These are phyloP conservation scores for Kryphioiulus occultus DNA, from an alignment of 2,888 invertebrate genomes.

Conservation along the genomic window DNA sequence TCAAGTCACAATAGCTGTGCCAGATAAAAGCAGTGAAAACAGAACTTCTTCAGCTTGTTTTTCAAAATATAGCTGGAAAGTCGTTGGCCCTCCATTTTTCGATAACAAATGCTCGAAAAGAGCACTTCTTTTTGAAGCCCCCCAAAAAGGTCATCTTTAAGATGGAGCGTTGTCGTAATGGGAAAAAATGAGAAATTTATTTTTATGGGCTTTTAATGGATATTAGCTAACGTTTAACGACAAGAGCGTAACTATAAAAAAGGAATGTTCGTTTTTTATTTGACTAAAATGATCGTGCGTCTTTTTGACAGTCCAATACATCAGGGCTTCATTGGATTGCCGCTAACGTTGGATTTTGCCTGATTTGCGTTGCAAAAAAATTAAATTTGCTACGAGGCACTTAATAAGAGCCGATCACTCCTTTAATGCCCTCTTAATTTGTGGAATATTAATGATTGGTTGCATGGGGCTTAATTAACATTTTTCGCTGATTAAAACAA, in stretches of 20 bases:
- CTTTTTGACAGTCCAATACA: conserved; percentile 26
- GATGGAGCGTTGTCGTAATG: background rate
- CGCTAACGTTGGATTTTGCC: background rate
- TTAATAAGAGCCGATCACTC: background rate
- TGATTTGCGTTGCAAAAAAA: background rate
- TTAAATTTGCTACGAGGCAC: background rate
- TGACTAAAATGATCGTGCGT: background rate
- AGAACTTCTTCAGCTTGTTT: background rate
- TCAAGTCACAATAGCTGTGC: background rate
- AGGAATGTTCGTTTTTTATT: conserved; percentile 24
- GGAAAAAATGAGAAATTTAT: background rate
- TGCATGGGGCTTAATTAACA: background rate
- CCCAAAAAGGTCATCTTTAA: background rate
- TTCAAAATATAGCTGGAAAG: background rate
- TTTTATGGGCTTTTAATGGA: conserved; percentile 31
- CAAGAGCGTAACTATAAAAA: conserved; percentile 10
- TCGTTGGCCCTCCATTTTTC: background rate
- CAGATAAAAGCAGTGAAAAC: background rate
- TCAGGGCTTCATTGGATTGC: background rate
- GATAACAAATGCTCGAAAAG: background rate
- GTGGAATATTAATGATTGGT: conserved; percentile 1
- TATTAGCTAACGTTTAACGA: conserved; percentile 36
- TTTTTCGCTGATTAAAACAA: background rate
- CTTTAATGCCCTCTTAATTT: background rate
- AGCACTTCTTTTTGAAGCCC: background rate